Evolutionary conservation across 2,888 invertebrate genomes (phyloP).

Genomic region (Drosophila heteroneura): DNA sequence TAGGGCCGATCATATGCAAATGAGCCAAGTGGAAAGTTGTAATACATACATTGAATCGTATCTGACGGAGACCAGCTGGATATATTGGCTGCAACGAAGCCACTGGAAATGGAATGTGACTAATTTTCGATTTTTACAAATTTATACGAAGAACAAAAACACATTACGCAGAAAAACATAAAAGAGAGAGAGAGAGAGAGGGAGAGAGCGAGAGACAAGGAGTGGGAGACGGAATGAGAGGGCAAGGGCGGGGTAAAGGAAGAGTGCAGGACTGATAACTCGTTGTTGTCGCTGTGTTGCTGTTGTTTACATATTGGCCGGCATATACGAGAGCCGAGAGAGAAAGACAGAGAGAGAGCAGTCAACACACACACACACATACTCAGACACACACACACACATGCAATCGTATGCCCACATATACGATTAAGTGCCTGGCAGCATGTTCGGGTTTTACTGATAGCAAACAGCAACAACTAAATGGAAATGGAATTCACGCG

Average conservation of each 20-base stretch:
- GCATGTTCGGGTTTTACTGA: slow-evolving; percentile 73
- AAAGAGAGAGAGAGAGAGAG: not conserved
- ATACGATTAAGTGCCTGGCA: slow-evolving; percentile 20
- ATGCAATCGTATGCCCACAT: slow-evolving; percentile 3
- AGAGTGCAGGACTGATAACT: slow-evolving; percentile 62
- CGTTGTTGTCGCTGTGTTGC: slow-evolving; percentile 61
- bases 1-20: slow-evolving; percentile 11
- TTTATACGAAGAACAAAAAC: slow-evolving; percentile 15
- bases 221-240: not conserved
- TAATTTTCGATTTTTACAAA: slow-evolving; percentile 51
- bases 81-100: slow-evolving; percentile 7
- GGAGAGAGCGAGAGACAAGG: not conserved
- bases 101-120: slow-evolving; percentile 40
- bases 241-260: not conserved
- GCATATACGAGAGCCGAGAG: slow-evolving; percentile 45
- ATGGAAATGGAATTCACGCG: slow-evolving; percentile 74
- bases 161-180: slow-evolving; percentile 32
- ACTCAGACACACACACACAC: slow-evolving; percentile 13
- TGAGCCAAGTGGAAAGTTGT: slow-evolving; percentile 3
- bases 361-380: slow-evolving; percentile 23
- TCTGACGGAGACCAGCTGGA: slow-evolving; percentile 25
- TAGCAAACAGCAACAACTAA: slow-evolving; percentile 59
- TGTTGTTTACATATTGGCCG: slow-evolving; percentile 80
- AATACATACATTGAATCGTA: slow-evolving; percentile 5
- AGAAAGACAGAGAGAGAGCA: slow-evolving; percentile 25